Base-by-base conservation (phyloP, 2,888 invertebrate genomes). In the Ormyrus pomaceus region DNA sequence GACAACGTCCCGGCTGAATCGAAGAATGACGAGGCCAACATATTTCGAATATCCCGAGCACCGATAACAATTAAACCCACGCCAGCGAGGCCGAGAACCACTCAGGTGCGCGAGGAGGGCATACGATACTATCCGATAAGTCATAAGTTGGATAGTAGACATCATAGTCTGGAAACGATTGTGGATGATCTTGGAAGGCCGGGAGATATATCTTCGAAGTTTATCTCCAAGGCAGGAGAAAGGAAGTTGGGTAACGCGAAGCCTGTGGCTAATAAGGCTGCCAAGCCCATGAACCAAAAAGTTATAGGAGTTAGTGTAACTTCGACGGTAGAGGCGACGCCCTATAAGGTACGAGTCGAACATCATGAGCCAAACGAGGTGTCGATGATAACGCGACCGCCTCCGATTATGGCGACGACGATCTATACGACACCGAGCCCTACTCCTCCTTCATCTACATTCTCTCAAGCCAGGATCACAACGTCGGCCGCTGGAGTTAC, bases 251-350 rank as follows among this genome's bases (percentile, higher is more conserved):
- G 11, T 68, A 81, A 65, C 71, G 72, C 13, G 53, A 80, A 75
- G 5, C 83, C 81, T 58, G 59, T 73, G 3, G 8, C 55, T 6
- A 79, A 77, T n/a, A 72, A 62, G n/a, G 13, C 50, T 2, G 72
- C 46, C 9, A 84, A 83, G 59, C 75, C 71, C 68, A 74, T 83
- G 46, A 84, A 82, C 48, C 85, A 88, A 80, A 89, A 91, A 83
- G 88, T 86, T 84, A 92, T 86, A 89, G 93, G 89, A 56, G 93
- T 93, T 62, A 92, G 93, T 86, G 93, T 93, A 77, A 93, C 93
- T 6, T 93, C 93, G 8, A 93, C 93, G 7, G 92, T 93, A 13
- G 93, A 93, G 73, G 92, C 93, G 6, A 93, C 92, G 3, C 92
- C 93, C 75, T 92, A 92, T 77, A 90, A 88, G 79, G 89, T 90